Evolutionary conservation across 1,140 invertebrate genomes (phyloP), one percentile per base, ranked within the genome.

Genomic region (Cheumatopsyche charites): DNA sequence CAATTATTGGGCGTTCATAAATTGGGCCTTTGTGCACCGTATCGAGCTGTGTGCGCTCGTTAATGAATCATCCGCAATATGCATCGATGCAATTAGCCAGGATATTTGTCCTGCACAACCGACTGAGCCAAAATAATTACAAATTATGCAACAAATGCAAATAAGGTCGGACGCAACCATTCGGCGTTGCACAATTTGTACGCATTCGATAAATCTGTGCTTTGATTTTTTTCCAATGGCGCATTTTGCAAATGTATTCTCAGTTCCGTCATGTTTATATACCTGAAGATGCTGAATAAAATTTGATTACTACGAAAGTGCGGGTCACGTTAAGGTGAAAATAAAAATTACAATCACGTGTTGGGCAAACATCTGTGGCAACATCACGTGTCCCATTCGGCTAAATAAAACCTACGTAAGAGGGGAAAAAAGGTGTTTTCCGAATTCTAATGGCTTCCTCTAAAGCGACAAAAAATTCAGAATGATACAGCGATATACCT

Each of bases 331-430:
- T 55, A 62, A 52, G 49, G 23, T 42, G 41, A 66, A 52, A 72
- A 72, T 72, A 63, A 72, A 67, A 72, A 72, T 66, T 72, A 58
- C 63, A 72, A 72, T 72, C 71, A 72, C 71, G 71, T 72, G 62
- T 55, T 4, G 62, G 36, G 42, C 29, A 72, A 72, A 72, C 71
- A 72, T 67, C 70, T 71, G 61, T 41, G 42, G 70, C 61, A 26
- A 67, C 62, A 61, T 68, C 65, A 67, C 71, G 71, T 41, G 52
- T 55, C 36, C 12, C 55, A 43, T 67, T 61, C 45, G 58, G 43
- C 36, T 68, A 62, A 67, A 29, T 43, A 42, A 65, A 65, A 58
- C 11, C 21, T 52, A 11, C 21, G 42, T 62, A 13, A 19, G 55
- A 36, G 29, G 29, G n/a, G n/a, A n/a, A n/a, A 69, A 62, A 70